Base-by-base conservation (phyloP, 1,140 invertebrate species). In the Diploscapter pachys region DNA sequence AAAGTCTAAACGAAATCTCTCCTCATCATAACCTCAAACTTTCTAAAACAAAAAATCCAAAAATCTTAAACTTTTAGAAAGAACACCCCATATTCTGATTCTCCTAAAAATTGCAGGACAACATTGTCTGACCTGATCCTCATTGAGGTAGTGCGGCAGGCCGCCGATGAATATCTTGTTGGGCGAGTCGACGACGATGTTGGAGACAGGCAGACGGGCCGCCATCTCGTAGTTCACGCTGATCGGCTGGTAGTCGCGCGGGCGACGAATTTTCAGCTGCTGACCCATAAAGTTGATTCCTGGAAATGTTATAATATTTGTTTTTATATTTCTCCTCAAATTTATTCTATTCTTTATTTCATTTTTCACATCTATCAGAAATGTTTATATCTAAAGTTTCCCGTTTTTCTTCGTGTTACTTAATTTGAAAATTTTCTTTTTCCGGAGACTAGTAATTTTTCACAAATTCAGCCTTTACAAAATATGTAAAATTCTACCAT, bases 81-180 rank as follows among this genome's bases (percentile, higher is more conserved):
- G 31, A 31, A 31, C 31, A 31, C 31, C 31, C 31, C 31, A 31
- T 31, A 31, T 31, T 31, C 31, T 31, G 31, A 31, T 31, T 31
- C 31, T 9, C 57, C 57, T 59, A 59, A 9, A 59, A 59, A 59
- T 13, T 9, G 57, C 57, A 9, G 9, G 31, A 71, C 51, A 50
- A 62, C 71, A 71, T 52, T 8, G 77, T 75, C 80, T 89, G 92
- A 98, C 95, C 92, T 99, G 96, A 87, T 99, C 96, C 88, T 99
- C 96, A 86, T 96, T 98, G 71, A 99, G 90, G 90, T 99, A 99
- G 89, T 95, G 98, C 57, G 97, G 97, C 78, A 99, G 89, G 81
- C 97, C 96, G 82, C 97, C 96, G 87, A 99, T 96, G 89, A 98
- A 99, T 84, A 99, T 96, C 90, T 90, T 90, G 93, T 98, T 89